These are phyloP conservation scores for Australoheros facetus DNA, from an alignment of 2,797 vertebrate genomes.

Conservation along the genomic window DNA sequence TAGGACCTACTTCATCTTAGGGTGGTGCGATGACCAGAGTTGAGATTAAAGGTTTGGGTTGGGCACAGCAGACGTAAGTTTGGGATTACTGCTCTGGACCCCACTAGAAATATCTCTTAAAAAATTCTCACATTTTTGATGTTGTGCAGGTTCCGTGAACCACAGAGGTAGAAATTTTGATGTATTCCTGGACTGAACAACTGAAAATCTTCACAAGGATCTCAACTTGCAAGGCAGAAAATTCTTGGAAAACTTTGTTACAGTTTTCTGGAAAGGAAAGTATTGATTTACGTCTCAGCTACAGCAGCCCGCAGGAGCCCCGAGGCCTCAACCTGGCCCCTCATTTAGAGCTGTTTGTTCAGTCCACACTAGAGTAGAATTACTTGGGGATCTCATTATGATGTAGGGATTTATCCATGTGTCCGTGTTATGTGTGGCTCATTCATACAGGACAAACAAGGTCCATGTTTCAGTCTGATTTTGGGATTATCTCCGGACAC, in stretches of 20 bases:
- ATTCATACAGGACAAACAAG: neutral
- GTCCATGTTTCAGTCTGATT: neutral
- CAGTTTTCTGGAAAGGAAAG: neutral
- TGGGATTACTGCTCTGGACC: no score
- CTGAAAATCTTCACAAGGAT: neutral
- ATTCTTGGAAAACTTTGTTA: neutral
- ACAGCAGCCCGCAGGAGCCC: conserved; percentile 1
- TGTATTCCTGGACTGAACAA: no score
- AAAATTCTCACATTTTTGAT: no score
- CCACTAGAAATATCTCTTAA: no score
- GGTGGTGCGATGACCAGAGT: no score
- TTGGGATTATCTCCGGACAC: neutral
- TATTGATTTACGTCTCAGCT: neutral
- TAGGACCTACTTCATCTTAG: no score
- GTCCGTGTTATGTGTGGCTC: neutral
- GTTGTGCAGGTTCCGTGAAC: no score
- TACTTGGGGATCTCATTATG: conserved; percentile 18
- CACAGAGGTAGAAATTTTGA: no score
- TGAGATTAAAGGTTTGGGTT: no score
- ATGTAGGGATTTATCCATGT: neutral
- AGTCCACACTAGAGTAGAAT: neutral
- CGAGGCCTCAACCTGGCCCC: neutral
- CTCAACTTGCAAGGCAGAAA: neutral
- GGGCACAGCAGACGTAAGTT: no score
- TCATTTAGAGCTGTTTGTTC: conserved; percentile 11